These are phyloP conservation scores for Meteorus colon DNA, from an alignment of 2,888 invertebrate genomes.

Conservation along the genomic window DNA sequence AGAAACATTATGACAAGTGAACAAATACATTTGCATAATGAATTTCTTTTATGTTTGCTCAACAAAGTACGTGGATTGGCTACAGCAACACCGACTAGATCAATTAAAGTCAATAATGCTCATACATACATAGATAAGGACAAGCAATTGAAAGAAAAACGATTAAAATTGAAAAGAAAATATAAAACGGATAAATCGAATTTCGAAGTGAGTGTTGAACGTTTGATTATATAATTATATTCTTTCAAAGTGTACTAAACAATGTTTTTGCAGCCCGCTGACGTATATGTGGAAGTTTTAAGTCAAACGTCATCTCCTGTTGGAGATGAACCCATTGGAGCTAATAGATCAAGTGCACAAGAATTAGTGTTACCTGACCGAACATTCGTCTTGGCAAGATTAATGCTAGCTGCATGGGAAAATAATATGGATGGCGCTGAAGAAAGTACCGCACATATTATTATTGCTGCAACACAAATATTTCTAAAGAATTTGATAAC, in stretches of 20 bases:
- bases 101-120: slow-evolving; percentile 57
- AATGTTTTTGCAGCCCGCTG: slow-evolving; percentile 65
- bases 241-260: slow-evolving; percentile 4
- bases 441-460: slow-evolving; percentile 86
- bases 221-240: background rate
- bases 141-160: slow-evolving; percentile 67
- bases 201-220: slow-evolving; percentile 71
- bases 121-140: slow-evolving; percentile 72
- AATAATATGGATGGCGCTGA: slow-evolving; percentile 89
- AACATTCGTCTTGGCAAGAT: slow-evolving; percentile 86
- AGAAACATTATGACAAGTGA: slow-evolving; percentile 82
- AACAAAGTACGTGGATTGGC: slow-evolving; percentile 80
- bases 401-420: slow-evolving; percentile 93
- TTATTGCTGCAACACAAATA: slow-evolving; percentile 86
- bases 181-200: slow-evolving; percentile 72
- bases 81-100: slow-evolving; percentile 69
- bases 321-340: slow-evolving; percentile 72
- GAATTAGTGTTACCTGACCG: slow-evolving; percentile 90
- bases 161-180: slow-evolving; percentile 71
- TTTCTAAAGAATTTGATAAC: slow-evolving; percentile 89
- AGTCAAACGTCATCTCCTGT: slow-evolving; percentile 69
- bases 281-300: slow-evolving; percentile 69
- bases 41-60: slow-evolving; percentile 86
- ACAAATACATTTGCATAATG: slow-evolving; percentile 88
- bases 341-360: slow-evolving; percentile 79